Conservation (phyloP, 2,888 invertebrate species). For the Melieria omissa region DNA sequence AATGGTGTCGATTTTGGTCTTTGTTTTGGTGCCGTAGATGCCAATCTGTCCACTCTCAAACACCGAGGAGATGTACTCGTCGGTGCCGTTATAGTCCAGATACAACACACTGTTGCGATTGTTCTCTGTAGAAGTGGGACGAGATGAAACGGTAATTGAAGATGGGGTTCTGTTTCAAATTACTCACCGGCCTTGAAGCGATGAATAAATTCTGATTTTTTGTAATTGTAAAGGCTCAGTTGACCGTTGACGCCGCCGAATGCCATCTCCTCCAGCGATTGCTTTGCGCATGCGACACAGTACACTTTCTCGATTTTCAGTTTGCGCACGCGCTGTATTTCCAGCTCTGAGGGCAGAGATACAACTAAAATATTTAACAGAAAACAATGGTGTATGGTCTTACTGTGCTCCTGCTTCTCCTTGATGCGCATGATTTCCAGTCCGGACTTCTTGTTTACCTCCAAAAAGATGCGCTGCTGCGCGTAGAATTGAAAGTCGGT, state of each 20-base stretch:
- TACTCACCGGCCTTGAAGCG: slow-evolving; percentile 57
- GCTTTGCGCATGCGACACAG: slow-evolving; percentile 62
- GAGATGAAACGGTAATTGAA: background rate
- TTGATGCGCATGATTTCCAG: slow-evolving; percentile 62
- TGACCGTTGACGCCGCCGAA: slow-evolving; percentile 61
- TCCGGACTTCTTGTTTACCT: slow-evolving; percentile 61
- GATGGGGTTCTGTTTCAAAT: background rate
- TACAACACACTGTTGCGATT: slow-evolving; percentile 57
- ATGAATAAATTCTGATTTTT: slow-evolving; percentile 54
- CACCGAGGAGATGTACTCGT: slow-evolving; percentile 64
- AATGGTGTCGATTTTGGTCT: slow-evolving; percentile 59
- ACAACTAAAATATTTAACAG: background rate
- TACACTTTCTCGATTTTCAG: slow-evolving; percentile 60
- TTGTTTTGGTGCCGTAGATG: slow-evolving; percentile 62
- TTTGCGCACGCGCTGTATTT: slow-evolving; percentile 61
- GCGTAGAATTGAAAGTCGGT: slow-evolving; percentile 64
- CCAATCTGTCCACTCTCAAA: slow-evolving; percentile 62
- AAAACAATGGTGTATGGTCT: slow-evolving; percentile 6
- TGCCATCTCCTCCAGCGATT: slow-evolving; percentile 59
- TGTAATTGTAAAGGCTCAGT: slow-evolving; percentile 59
- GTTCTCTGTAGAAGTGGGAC: slow-evolving; percentile 47
- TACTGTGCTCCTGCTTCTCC: slow-evolving; percentile 54
- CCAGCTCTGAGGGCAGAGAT: slow-evolving; percentile 38
- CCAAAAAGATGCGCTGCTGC: slow-evolving; percentile 57
- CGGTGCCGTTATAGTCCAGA: slow-evolving; percentile 63